Base-by-base conservation (phyloP, 30 jellyfish, hydroid and myxozoan species). In the Morbakka virulenta region DNA sequence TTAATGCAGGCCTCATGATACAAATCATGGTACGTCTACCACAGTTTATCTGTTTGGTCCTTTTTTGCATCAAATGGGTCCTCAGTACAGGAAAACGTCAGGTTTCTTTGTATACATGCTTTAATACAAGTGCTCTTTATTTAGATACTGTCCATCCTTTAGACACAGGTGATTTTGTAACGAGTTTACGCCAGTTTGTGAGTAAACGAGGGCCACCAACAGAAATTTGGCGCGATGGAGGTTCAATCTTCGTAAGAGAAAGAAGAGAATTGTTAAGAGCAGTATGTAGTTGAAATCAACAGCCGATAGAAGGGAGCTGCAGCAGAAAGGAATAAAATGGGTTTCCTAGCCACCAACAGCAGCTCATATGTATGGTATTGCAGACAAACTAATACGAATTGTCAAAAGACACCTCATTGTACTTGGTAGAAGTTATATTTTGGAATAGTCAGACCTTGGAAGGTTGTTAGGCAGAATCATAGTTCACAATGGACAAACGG, bases 381-480 rank as follows among this genome's bases (percentile, higher is more conserved):
- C 13, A 17, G 57, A 41, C 9, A 41, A 17, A 41, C 57, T 41
- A 17, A 17, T 41, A 41, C 9, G 57, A 41, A 41, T 41, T 41
- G 57, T 41, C 57, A 41, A 41, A 17, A 41, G 57, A 41, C 57
- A 41, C 13, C 57, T 41, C 17, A 41, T 9, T 41, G 57, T 41
- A 6, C 57, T 41, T 41, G 9, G 57, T 41, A 41, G 57, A 41
- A 41, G 17, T 41, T 41, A 17, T 41, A 9, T 41, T 41, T 41
- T 41, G 57, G 57, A 41, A 17, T 9, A 41, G 17, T 17, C 57
- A 41, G 57, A 9, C 57, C 57, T 41, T 41, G 17, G 57, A 41
- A 65, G 67, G 77, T 17, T 65, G 12, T n/a, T 11, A 20, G 67
- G 31, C 77, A 22, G 77, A 65, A 28, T 64, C 31, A 65, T 64